Conservation (phyloP, 1,140 invertebrate species). For the Drosophila eugracilis region DNA sequence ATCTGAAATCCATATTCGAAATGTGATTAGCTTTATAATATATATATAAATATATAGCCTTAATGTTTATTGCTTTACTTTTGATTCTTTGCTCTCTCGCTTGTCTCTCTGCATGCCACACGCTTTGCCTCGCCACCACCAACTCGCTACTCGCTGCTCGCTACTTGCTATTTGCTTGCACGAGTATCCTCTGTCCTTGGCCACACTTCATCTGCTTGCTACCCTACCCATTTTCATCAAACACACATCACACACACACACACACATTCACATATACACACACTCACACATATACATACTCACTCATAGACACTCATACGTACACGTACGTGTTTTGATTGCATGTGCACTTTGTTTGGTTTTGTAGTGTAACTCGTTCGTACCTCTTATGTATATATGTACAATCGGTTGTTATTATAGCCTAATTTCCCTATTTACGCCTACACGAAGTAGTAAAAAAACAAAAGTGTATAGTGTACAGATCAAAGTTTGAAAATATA, state of each 20-base stretch:
- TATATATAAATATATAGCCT: too few species aligned
- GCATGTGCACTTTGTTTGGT: slow-evolving; percentile 35
- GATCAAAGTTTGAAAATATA: slow-evolving; percentile 21
- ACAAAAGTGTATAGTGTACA: slow-evolving; percentile 46
- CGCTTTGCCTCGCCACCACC: too few species aligned
- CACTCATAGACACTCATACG: slow-evolving; percentile 9
- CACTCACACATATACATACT: not conserved
- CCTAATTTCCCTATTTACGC: slow-evolving; percentile 13
- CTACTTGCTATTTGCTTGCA: slow-evolving; percentile 15
- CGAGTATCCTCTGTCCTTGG: slow-evolving; percentile 19
- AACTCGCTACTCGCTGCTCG: slow-evolving; percentile 27
- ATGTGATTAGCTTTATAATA: slow-evolving; percentile 41
- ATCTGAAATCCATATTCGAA: slow-evolving; percentile 50
- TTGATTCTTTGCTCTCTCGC: slow-evolving; percentile 69
- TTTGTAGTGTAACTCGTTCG: slow-evolving; percentile 43
- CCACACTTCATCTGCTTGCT: slow-evolving; percentile 27
- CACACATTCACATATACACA: slow-evolving; percentile 5
- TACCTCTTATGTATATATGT: slow-evolving; percentile 38
- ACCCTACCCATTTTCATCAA: slow-evolving; percentile 12
- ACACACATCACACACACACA: slow-evolving; percentile 4
- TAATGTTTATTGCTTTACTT: slow-evolving; percentile 65
- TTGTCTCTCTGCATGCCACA: slow-evolving; percentile 43
- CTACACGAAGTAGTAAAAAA: slow-evolving; percentile 11
- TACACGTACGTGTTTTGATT: slow-evolving; percentile 33
- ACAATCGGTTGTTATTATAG: slow-evolving; percentile 43